Percentiles rank a stretch among this genome's conserved stretches.
Evolutionary conservation across 2,797 vertebrate species (phyloP).

Genomic region (Podarcis siculus): DNA sequence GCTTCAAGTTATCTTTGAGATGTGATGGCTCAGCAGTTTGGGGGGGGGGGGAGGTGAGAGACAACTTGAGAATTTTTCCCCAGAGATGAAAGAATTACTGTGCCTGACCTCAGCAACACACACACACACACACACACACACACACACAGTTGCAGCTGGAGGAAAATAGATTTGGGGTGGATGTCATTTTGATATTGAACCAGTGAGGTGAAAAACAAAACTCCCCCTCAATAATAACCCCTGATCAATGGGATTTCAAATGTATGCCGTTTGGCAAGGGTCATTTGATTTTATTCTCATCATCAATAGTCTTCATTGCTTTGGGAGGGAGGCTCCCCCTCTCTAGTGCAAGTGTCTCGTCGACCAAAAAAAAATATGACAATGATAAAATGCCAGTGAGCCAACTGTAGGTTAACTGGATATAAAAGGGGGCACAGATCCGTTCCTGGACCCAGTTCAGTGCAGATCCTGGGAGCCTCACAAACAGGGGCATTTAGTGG

Average conservation of each 20-base stretch:
- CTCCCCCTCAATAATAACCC: constrained; percentile 14
- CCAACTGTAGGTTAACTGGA: not conserved
- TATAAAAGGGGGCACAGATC: not conserved
- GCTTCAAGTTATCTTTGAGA: not conserved
- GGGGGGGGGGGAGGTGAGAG: not conserved
- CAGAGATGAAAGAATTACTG: not conserved
- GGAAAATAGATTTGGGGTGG: constrained; percentile 12
- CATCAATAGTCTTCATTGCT: constrained; percentile 12
- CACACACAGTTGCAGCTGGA: not conserved
- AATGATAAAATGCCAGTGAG: not conserved
- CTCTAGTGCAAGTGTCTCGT: not conserved
- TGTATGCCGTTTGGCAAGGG: not conserved
- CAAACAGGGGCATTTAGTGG: no score
- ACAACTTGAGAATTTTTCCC: not conserved
- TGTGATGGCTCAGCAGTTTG: constrained; percentile 25
- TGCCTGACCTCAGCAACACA: not conserved
- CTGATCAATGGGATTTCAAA: constrained; percentile 26
- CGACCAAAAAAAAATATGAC: not conserved
- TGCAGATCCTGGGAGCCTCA: no score
- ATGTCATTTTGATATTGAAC: constrained; percentile 30
- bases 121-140: accelerated
- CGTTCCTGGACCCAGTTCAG: no score
- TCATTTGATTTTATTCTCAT: constrained; percentile 24
- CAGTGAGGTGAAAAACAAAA: constrained; percentile 6
- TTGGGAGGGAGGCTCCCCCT: not conserved